phyloP scores from a whole-genome alignment of 1,140 invertebrate species.

The Aphelinus atriplicis region DNA sequence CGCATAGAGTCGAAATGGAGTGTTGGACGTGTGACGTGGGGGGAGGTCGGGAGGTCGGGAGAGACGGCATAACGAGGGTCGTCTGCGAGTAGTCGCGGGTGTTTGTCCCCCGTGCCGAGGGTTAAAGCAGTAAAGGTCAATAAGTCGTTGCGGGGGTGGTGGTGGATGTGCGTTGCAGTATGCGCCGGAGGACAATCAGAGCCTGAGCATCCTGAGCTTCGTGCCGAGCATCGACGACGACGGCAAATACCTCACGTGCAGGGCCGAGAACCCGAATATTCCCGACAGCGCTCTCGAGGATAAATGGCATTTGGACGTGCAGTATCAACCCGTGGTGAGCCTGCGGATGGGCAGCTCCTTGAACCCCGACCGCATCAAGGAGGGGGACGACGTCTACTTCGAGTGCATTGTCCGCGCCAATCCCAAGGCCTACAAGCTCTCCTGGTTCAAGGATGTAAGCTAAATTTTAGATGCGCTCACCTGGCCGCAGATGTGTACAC shows the following conservation, averaged over 20 bases:
- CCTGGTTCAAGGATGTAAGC: slow-evolving; percentile 87
- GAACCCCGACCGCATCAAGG: slow-evolving; percentile 84
- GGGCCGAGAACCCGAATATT: slow-evolving; percentile 86
- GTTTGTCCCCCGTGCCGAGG: neutral
- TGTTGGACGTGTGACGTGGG: too few relatives aligned
- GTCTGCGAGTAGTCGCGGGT: too few relatives aligned
- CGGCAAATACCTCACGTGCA: slow-evolving; percentile 86
- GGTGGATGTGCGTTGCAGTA: slow-evolving; percentile 68
- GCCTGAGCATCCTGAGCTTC: slow-evolving; percentile 82
- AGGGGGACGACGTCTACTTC: slow-evolving; percentile 85
- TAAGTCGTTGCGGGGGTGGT: slow-evolving; percentile 25
- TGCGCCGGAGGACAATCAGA: slow-evolving; percentile 84
- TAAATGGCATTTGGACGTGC: slow-evolving; percentile 80
- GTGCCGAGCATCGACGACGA: slow-evolving; percentile 85
- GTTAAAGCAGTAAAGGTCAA: slow-evolving; percentile 38
- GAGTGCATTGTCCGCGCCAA: slow-evolving; percentile 83
- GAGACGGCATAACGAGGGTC: too few relatives aligned
- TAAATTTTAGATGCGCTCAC: neutral
- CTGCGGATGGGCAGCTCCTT: slow-evolving; percentile 81
- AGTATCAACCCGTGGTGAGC: slow-evolving; percentile 80
- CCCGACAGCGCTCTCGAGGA: slow-evolving; percentile 84
- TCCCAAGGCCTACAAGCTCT: slow-evolving; percentile 81
- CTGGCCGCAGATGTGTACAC: too few relatives aligned
- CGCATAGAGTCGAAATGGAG: too few relatives aligned
- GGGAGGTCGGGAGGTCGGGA: too few relatives aligned